phyloP scores from a whole-genome alignment of 2,113 vertebrate species.

The Microcebus lehilahytsara region DNA sequence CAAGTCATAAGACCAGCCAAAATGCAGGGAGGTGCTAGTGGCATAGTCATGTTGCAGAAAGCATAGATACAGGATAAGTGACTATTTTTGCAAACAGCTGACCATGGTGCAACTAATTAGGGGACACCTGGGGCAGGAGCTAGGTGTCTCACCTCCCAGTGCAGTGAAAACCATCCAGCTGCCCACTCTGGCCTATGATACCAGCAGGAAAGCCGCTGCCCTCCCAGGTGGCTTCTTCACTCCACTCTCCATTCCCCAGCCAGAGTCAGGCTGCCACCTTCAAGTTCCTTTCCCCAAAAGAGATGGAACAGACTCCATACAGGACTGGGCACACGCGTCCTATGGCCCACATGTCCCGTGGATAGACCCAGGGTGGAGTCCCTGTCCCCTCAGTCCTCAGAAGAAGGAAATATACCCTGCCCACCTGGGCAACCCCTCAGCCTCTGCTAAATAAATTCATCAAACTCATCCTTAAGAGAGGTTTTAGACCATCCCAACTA shows the following conservation, averaged over 20 bases:
- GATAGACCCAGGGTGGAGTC: fast-evolving
- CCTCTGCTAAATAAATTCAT: neutral
- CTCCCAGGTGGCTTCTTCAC: fast-evolving
- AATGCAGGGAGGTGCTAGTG: neutral
- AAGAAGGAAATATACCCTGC: neutral
- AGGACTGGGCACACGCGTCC: fast-evolving
- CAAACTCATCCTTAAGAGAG: fast-evolving
- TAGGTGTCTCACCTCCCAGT: fast-evolving
- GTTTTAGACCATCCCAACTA: neutral
- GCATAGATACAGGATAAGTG: neutral
- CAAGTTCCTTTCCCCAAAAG: neutral
- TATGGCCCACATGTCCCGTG: neutral
- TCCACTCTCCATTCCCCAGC: neutral
- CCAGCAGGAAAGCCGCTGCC: neutral
- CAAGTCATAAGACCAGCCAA: neutral
- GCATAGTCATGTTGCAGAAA: fast-evolving
- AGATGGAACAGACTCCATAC: neutral
- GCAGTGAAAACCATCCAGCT: neutral
- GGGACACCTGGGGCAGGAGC: neutral
- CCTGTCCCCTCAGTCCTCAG: neutral
- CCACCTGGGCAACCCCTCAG: neutral
- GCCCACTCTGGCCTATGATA: neutral
- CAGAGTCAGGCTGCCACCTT: neutral
- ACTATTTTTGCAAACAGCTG: neutral
- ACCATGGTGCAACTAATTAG: too few relatives aligned